phyloP scores from a whole-genome alignment of 2,797 vertebrate genomes.

The Cuculus canorus region DNA sequence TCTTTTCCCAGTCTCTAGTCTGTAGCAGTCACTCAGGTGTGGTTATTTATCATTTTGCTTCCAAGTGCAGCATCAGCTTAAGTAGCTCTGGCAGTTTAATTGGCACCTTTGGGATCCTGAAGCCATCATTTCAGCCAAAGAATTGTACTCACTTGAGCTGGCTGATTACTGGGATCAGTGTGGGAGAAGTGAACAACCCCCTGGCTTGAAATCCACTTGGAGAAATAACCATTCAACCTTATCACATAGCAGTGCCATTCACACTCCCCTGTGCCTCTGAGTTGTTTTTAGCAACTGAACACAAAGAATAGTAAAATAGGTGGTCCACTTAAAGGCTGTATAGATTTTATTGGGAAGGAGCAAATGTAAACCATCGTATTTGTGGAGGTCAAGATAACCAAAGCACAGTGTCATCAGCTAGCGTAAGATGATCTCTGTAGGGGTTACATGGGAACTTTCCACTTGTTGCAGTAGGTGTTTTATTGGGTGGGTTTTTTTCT shows the following conservation, averaged over 20 bases:
- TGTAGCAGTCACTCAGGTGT: not conserved
- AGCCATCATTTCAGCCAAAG: not conserved
- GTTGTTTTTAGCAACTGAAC: not conserved
- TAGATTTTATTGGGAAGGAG: not conserved
- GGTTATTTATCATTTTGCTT: not conserved
- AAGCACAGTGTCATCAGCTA: not conserved
- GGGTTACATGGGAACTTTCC: not conserved
- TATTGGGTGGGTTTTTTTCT: not conserved
- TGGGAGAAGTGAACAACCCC: not conserved
- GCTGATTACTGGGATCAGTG: not conserved
- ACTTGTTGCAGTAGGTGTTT: not conserved
- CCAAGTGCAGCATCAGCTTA: not conserved
- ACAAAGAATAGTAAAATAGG: not conserved
- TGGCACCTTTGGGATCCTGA: not conserved
- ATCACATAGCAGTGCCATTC: not conserved
- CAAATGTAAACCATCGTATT: not conserved
- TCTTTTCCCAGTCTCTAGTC: not conserved
- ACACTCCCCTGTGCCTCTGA: not conserved
- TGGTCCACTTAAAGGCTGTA: not conserved
- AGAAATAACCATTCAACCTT: not conserved
- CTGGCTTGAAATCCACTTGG: not conserved
- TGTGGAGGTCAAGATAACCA: not conserved
- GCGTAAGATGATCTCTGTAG: not conserved
- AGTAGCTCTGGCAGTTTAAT: not conserved
- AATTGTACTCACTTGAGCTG: not conserved